Evolutionary conservation across 64 coral and sea anemone genomes (phyloP).

Genomic region (Exaiptasia diaphana): DNA sequence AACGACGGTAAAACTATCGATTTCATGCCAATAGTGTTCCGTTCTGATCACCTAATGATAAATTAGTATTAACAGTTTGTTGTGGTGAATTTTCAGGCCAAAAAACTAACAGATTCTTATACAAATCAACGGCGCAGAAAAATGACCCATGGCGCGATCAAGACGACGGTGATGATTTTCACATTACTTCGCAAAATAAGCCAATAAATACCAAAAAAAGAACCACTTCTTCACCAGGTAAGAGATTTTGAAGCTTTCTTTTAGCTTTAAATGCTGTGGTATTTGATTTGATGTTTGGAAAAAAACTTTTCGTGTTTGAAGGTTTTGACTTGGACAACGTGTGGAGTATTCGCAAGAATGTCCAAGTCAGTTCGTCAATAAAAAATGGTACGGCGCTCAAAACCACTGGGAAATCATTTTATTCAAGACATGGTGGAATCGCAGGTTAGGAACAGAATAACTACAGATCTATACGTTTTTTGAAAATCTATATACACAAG

Average conservation of each 20-base stretch:
- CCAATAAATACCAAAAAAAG: conserved; percentile 34
- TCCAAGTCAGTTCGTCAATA: conserved; percentile 63
- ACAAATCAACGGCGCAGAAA: conserved; percentile 54
- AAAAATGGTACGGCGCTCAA: conserved; percentile 78
- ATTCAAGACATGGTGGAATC: conserved; percentile 80
- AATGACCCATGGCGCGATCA: conserved; percentile 48
- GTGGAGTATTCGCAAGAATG: conserved; percentile 87
- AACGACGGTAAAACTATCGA: background rate
- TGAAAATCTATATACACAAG: background rate
- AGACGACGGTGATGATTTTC: conserved; percentile 20
- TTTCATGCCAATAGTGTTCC: background rate
- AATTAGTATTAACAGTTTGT: background rate
- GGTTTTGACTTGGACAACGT: background rate
- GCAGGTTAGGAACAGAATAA: conserved; percentile 41
- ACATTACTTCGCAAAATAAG: conserved; percentile 33
- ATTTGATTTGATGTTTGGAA: background rate
- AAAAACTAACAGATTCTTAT: conserved; percentile 77
- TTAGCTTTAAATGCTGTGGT: background rate
- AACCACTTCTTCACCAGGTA: conserved; percentile 62
- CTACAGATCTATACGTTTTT: background rate
- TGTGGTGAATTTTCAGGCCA: conserved; percentile 38
- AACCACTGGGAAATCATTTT: conserved; percentile 44
- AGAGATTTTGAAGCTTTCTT: background rate
- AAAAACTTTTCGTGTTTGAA: background rate
- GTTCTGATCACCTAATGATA: background rate